Evolutionary conservation across 2,888 invertebrate species (phyloP).

Genomic region (Tuberolachnus salignus): DNA sequence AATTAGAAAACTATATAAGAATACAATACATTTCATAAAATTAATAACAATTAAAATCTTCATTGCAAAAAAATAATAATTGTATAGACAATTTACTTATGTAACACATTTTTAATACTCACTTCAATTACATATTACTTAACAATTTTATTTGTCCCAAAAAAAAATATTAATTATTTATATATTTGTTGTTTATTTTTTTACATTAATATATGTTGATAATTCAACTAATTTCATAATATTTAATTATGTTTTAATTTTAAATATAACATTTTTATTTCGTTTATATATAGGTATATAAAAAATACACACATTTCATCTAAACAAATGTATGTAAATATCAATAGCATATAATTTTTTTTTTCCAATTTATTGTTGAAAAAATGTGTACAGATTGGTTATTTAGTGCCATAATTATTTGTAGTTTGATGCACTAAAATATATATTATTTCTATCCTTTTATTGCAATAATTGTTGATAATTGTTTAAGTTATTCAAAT

Average conservation of each 20-base stretch:
- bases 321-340: not conserved
- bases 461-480: not conserved
- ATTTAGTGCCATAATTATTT: slow-evolving; percentile 15
- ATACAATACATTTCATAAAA: no score
- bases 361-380: not conserved
- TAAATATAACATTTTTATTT: not conserved
- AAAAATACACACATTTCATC: not conserved
- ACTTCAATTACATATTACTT: no score
- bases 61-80: no score
- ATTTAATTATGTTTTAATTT: not conserved
- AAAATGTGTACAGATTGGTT: not conserved
- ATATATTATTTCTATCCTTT: slow-evolving; percentile 1
- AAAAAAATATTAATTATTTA: no score
- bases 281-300: not conserved
- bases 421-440: slow-evolving; percentile 19
- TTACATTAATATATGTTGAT: no score
- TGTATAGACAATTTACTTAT: no score
- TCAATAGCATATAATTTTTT: not conserved
- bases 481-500: not conserved
- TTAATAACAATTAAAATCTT: no score
- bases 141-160: no score
- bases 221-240: no score
- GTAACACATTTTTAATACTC: no score
- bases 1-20: no score
- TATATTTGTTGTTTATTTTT: no score